These are phyloP conservation scores for Eulemur rufifrons DNA, from an alignment of 2,113 vertebrate species.

Conservation along the genomic window DNA sequence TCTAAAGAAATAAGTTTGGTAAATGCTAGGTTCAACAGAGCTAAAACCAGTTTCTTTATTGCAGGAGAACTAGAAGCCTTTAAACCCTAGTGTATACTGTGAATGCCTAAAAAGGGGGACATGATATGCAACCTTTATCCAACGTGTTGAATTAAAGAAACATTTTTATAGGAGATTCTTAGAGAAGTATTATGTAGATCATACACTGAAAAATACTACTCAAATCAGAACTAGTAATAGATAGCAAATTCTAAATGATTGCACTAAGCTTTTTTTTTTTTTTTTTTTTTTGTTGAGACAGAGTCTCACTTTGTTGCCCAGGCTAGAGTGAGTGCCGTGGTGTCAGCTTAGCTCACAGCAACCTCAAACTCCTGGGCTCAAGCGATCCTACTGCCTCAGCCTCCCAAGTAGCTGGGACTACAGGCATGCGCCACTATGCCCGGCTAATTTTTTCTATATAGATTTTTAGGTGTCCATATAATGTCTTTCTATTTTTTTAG, in stretches of 20 bases:
- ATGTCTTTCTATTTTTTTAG: too few species aligned
- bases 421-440: too few species aligned
- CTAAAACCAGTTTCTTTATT: conserved; percentile 58
- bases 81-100: neutral
- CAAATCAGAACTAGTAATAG: conserved; percentile 38
- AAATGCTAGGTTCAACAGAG: conserved; percentile 38
- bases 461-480: too few species aligned
- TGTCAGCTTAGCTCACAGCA: too few species aligned
- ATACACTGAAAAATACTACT: conserved; percentile 2
- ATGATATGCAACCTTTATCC: neutral
- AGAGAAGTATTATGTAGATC: conserved; percentile 39
- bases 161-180: neutral
- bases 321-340: too few species aligned
- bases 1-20: conserved; percentile 51
- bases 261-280: too few species aligned
- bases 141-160: conserved; percentile 3
- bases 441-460: too few species aligned
- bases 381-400: too few species aligned
- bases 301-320: too few species aligned
- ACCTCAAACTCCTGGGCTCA: too few species aligned
- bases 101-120: neutral
- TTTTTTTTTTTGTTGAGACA: too few species aligned
- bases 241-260: neutral
- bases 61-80: conserved; percentile 38
- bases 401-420: too few species aligned